Evolutionary conservation across 2,888 invertebrate genomes (phyloP).

Genomic region (Limnephilus marmoratus): DNA sequence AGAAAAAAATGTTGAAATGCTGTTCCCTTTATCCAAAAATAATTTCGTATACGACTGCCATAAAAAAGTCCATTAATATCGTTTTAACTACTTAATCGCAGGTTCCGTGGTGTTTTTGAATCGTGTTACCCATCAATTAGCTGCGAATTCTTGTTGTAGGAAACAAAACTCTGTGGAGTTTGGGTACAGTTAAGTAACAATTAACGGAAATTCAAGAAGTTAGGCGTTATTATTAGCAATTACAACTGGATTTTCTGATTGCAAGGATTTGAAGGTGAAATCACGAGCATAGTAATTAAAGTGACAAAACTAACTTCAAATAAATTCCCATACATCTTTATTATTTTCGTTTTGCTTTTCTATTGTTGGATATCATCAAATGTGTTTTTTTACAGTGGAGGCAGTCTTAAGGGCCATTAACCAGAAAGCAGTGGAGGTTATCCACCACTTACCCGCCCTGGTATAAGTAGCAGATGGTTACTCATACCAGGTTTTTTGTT

Average conservation of each 20-base stretch:
- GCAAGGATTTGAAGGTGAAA: neutral
- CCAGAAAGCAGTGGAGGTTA: too few species aligned
- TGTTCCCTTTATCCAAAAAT: constrained; percentile 28
- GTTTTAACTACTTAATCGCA: constrained; percentile 38
- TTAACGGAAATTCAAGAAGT: neutral
- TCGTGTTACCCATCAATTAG: constrained; percentile 28
- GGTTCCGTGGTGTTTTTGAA: constrained; percentile 33
- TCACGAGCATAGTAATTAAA: neutral
- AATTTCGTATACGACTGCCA: constrained; percentile 21
- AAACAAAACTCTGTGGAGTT: neutral
- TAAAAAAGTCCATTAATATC: constrained; percentile 10
- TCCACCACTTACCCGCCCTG: too few species aligned
- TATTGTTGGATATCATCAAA: too few species aligned
- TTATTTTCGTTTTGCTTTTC: too few species aligned
- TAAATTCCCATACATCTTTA: neutral
- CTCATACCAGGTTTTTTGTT: too few species aligned
- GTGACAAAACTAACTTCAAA: neutral
- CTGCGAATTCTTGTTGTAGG: neutral
- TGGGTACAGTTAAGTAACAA: neutral
- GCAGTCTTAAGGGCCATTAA: too few species aligned
- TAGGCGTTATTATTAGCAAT: neutral
- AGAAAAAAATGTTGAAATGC: neutral
- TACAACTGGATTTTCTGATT: neutral
- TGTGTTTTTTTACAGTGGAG: too few species aligned
- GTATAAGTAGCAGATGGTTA: too few species aligned